These are phyloP conservation scores for Mareca penelope DNA, from an alignment of 2,797 vertebrate genomes.

Conservation along the genomic window DNA sequence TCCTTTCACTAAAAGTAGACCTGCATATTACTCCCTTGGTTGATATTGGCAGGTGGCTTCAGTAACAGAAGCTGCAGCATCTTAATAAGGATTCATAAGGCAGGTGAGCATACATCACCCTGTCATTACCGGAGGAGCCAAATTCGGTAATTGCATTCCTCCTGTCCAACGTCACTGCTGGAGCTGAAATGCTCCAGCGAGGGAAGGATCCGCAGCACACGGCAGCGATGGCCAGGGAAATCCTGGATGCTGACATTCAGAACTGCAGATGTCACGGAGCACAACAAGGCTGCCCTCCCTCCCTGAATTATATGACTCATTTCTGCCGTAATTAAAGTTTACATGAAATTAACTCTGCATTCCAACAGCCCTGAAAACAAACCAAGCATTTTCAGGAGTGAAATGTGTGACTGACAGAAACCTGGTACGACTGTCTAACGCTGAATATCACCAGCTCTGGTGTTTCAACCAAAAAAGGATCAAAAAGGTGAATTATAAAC, in stretches of 20 bases:
- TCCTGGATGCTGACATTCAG: background rate
- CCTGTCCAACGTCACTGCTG: rapidly evolving
- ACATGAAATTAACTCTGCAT: background rate
- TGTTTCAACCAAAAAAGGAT: constrained; percentile 8
- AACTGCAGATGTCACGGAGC: background rate
- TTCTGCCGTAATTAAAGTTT: background rate
- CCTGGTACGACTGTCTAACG: background rate
- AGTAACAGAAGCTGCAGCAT: background rate
- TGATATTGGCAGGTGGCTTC: background rate
- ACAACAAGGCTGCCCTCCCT: rapidly evolving
- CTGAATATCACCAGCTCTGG: background rate
- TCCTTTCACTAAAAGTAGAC: background rate
- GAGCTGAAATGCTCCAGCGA: background rate
- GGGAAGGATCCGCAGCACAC: background rate
- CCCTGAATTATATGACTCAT: background rate
- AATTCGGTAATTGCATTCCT: rapidly evolving
- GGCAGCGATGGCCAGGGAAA: background rate
- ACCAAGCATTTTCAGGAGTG: background rate
- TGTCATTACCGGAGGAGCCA: background rate
- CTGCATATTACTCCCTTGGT: background rate
- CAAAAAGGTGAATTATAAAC: constrained; percentile 24
- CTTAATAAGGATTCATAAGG: background rate
- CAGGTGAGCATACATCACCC: background rate
- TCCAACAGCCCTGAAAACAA: background rate
- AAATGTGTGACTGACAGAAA: background rate